Conservation (phyloP, 2,888 invertebrate genomes). For the Lasioglossum malachurum region DNA sequence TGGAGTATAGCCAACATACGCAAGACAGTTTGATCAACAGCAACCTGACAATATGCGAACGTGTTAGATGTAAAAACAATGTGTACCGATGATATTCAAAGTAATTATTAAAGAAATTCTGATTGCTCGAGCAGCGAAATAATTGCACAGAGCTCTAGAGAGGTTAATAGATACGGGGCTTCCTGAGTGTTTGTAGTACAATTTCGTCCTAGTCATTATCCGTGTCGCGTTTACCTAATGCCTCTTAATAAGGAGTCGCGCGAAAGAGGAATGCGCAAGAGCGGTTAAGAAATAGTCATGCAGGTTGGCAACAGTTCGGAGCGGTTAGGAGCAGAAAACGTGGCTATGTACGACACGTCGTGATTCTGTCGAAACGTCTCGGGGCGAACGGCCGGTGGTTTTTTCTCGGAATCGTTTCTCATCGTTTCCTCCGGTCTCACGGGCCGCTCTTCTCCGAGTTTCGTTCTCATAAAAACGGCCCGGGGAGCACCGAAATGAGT, state of each 20-base stretch:
- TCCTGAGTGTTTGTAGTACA: neutral
- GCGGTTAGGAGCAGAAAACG: neutral
- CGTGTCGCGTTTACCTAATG: slow-evolving; percentile 3
- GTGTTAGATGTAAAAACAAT: too few species aligned
- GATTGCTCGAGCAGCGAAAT: neutral
- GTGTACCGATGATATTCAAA: neutral
- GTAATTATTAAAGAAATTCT: neutral
- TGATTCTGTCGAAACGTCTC: slow-evolving; percentile 5
- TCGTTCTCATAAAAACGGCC: slow-evolving; percentile 33
- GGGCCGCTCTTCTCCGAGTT: slow-evolving; percentile 24
- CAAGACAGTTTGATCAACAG: too few species aligned
- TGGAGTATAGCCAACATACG: too few species aligned
- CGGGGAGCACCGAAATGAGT: slow-evolving; percentile 43
- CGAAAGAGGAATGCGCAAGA: neutral
- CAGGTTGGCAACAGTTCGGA: neutral
- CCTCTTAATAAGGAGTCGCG: slow-evolving; percentile 5
- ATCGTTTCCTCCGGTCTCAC: slow-evolving; percentile 43
- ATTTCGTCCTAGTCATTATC: neutral
- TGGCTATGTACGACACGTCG: slow-evolving; percentile 6
- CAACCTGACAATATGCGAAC: too few species aligned
- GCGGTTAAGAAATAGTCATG: slow-evolving; percentile 2
- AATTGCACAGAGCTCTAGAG: neutral
- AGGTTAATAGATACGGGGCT: neutral
- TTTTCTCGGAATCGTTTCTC: slow-evolving; percentile 36
- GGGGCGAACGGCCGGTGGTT: neutral